phyloP scores from a whole-genome alignment of 2,113 vertebrate species.

The Elachura formosa region DNA sequence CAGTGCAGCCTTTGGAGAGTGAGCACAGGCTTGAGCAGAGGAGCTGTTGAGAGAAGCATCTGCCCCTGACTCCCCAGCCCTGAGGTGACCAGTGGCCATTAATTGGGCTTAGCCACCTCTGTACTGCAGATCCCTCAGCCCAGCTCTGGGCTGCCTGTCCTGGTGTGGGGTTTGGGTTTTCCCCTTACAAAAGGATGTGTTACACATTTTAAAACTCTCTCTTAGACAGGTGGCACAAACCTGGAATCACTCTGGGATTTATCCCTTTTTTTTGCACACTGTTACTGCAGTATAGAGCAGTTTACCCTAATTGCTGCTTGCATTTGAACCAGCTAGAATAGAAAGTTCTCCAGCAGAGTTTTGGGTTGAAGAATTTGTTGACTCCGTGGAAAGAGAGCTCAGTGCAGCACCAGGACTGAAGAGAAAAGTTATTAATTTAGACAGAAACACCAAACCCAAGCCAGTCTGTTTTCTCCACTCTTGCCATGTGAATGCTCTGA shows the following conservation, averaged over 20 bases:
- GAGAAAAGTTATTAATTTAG: not conserved
- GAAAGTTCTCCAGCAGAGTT: not conserved
- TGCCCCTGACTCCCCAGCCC: not conserved
- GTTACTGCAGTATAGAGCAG: not conserved
- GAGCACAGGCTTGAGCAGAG: not conserved
- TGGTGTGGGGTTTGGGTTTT: not conserved
- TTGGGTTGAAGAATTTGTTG: not conserved
- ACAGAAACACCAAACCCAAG: not conserved
- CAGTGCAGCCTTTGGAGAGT: not conserved
- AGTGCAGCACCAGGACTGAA: not conserved
- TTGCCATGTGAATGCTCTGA: not conserved
- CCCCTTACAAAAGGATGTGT: not conserved
- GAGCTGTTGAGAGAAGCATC: not conserved
- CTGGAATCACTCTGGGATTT: not conserved
- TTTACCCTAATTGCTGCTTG: not conserved
- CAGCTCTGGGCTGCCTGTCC: not conserved
- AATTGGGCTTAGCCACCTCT: not conserved
- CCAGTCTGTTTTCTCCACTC: not conserved
- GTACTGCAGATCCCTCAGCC: not conserved
- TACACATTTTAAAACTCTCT: not conserved
- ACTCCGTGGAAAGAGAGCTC: not conserved
- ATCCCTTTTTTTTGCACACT: not conserved
- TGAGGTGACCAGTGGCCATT: not conserved
- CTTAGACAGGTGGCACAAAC: accelerated
- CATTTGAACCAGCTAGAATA: not conserved